Evolutionary conservation across 2,797 vertebrate genomes (phyloP).

Genomic region (Danio jaintianensis): DNA sequence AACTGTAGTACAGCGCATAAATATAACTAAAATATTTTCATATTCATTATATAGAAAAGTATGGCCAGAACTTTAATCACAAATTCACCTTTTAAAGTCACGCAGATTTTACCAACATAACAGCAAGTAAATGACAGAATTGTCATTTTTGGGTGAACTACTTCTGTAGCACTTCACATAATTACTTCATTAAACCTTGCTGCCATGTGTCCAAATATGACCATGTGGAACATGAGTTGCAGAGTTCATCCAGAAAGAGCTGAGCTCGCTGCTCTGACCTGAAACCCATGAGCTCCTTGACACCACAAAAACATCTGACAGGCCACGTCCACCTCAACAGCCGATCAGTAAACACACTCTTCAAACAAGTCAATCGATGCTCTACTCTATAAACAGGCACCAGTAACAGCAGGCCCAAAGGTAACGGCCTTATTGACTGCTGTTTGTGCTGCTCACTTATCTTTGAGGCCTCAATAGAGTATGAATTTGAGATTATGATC

Average conservation of each 20-base stretch:
- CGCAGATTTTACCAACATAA: neutral
- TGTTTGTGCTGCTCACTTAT: neutral
- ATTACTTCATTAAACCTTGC: neutral
- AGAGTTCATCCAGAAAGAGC: conserved; percentile 44
- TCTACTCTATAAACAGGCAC: conserved; percentile 6
- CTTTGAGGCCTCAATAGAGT: neutral
- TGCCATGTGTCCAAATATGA: neutral
- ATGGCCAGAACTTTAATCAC: neutral
- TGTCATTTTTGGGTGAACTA: neutral
- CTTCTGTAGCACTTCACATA: neutral
- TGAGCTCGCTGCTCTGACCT: conserved; percentile 41
- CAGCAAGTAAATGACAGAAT: neutral
- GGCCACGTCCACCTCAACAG: conserved; percentile 29
- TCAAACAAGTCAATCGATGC: conserved; percentile 43
- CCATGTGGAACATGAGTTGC: conserved; percentile 37
- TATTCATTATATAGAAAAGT: neutral
- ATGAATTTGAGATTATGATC: conserved; percentile 21
- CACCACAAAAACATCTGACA: conserved; percentile 34
- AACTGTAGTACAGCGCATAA: too few relatives aligned
- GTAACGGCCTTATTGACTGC: neutral
- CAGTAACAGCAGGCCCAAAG: conserved; percentile 14
- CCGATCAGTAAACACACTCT: conserved; percentile 38
- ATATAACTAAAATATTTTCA: too few relatives aligned
- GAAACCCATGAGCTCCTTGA: conserved; percentile 16
- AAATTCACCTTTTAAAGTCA: neutral